These are phyloP conservation scores for Scrobipalpa costella DNA, from an alignment of 2,888 invertebrate genomes.

Conservation along the genomic window DNA sequence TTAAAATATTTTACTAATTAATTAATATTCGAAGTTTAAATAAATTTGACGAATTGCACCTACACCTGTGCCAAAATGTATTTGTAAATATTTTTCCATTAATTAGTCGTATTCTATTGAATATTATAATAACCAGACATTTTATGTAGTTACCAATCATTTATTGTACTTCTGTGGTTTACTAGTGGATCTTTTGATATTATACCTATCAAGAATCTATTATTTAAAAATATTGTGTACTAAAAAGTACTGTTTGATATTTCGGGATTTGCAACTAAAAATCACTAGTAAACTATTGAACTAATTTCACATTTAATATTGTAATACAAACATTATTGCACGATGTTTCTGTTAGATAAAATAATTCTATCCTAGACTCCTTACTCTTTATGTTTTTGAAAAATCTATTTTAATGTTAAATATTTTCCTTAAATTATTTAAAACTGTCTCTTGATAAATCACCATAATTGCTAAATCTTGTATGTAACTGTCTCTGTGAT, in stretches of 20 bases:
- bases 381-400: neutral
- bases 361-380: neutral
- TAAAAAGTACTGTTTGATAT: too few relatives aligned
- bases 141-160: constrained; percentile 45
- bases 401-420: neutral
- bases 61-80: constrained; percentile 73
- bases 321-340: constrained; percentile 11
- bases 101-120: constrained; percentile 51
- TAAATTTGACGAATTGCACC: constrained; percentile 61
- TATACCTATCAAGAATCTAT: too few relatives aligned
- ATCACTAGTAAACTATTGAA: constrained; percentile 8
- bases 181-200: constrained; percentile 40
- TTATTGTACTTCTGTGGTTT: constrained; percentile 36
- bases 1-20: constrained; percentile 59
- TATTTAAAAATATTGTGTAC: too few relatives aligned
- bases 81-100: constrained; percentile 68
- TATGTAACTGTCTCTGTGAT: constrained; percentile 61
- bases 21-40: constrained; percentile 49
- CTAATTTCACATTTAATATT: constrained; percentile 8
- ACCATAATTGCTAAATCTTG: constrained; percentile 36
- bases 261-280: too few relatives aligned
- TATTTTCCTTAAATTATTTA: neutral
- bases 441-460: constrained; percentile 2
- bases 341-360: constrained; percentile 13
- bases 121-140: constrained; percentile 44